Base-by-base conservation (phyloP, 2,797 vertebrate genomes). In the Mionectes olivaceus region DNA sequence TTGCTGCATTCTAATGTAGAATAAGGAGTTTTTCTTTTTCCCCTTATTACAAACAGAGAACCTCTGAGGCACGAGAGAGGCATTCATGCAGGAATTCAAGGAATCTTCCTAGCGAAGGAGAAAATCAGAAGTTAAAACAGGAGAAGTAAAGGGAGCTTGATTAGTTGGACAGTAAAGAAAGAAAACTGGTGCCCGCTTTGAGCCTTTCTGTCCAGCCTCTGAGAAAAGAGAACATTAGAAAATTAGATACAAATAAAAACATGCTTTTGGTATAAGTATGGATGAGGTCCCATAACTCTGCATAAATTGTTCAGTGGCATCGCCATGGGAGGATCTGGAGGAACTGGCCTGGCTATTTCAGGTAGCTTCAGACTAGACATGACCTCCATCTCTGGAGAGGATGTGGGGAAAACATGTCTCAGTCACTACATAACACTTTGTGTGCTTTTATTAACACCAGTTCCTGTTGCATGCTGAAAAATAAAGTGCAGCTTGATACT, bases 391-490 rank as follows among this genome's bases (percentile, higher is more conserved):
- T 79, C 59, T 13, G 11, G 27, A 46, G 56, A 83, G 88, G 77
- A 88, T 68, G 50, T 87, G 59, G 50, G 17, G 21, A 70, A 68
- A 67, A 49, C 33, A 30, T 32, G 52, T 44, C 52, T 77, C 49
- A 22, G 61, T 44, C 64, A 55, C 43, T 30, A 41, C 0, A 0
- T 2, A 37, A 39, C 0, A 0, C 23, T n/a, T 13, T 7, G 2
- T 8, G 7, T 60, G 46, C 44, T 76, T 82, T 73, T 56, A 46
- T 65, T 49, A 87, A 25, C 21, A 52, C 53, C 55, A 73, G 53
- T 63, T 93, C 89, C 76, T 64, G 53, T 50, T 60, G 41, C 53
- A 32, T 5, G n/a, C n/a, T 68, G 32, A 65, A 69, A 90, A 77
- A 37, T 11, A 46, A 87, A 85, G 25, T 32, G 44, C 19, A 35